A percentile compares a stretch with the other conserved stretches of the same genome.
Conservation (phyloP, 2,888 invertebrate species). For the Odontocolon sp. region DNA sequence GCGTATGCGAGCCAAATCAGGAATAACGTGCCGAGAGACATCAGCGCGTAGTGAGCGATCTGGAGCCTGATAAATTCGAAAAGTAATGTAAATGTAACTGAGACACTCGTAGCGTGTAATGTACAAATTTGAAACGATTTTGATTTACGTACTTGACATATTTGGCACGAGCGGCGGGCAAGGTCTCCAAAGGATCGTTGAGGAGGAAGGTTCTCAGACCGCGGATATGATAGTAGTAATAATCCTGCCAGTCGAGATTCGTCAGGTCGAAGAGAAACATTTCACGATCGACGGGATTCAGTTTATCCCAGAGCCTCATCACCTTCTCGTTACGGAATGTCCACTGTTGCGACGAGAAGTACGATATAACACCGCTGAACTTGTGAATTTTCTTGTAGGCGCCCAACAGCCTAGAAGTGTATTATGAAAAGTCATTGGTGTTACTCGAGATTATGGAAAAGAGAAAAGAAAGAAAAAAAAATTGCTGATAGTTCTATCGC, state of each 20-base stretch:
- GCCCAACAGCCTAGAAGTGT: slow-evolving; percentile 84
- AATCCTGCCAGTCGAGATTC: slow-evolving; percentile 88
- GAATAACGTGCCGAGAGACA: slow-evolving; percentile 55
- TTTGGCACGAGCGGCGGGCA: slow-evolving; percentile 84
- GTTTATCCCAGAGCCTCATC: slow-evolving; percentile 83
- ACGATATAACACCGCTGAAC: slow-evolving; percentile 87
- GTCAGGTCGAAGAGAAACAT: slow-evolving; percentile 88
- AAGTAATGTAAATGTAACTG: slow-evolving; percentile 28
- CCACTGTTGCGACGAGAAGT: slow-evolving; percentile 91
- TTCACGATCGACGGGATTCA: slow-evolving; percentile 83
- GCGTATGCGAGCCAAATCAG: slow-evolving; percentile 59
- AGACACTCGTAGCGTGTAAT: not conserved
- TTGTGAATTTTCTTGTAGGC: slow-evolving; percentile 89
- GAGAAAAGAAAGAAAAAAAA: not conserved
- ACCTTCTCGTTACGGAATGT: slow-evolving; percentile 85
- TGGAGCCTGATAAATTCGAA: slow-evolving; percentile 67
- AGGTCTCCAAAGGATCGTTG: slow-evolving; percentile 88
- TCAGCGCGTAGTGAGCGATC: slow-evolving; percentile 72
- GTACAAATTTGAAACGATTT: not conserved
- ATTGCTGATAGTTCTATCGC: slow-evolving; percentile 68
- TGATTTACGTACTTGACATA: slow-evolving; percentile 64
- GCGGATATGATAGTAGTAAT: slow-evolving; percentile 84
- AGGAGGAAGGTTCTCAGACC: slow-evolving; percentile 89
- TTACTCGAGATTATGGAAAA: too few species aligned
- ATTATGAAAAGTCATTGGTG: too few species aligned